phyloP scores from a whole-genome alignment of 2,797 vertebrate species.

The Rhadinocentrus ornatus region DNA sequence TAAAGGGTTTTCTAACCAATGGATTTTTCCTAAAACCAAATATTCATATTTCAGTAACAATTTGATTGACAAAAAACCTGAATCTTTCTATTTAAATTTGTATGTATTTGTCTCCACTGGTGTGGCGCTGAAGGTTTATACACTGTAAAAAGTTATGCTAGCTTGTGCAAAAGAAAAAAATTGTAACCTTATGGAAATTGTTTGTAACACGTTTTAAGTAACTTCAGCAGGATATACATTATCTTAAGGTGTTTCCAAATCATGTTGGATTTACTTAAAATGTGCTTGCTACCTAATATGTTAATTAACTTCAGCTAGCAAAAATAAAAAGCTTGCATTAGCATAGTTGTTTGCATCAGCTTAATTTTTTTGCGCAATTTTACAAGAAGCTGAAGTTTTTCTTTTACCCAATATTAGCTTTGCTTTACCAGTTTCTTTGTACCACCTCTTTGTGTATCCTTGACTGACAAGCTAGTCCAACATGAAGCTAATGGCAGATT shows the following conservation, averaged over 20 bases:
- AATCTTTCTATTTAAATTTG: constrained; percentile 78
- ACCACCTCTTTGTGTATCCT: constrained; percentile 35
- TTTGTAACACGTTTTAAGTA: constrained; percentile 56
- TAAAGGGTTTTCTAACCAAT: constrained; percentile 77
- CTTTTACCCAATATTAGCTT: constrained; percentile 27
- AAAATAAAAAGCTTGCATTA: constrained; percentile 56
- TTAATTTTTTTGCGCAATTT: constrained; percentile 38
- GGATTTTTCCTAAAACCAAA: constrained; percentile 78
- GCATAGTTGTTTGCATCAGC: constrained; percentile 48
- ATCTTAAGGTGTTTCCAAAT: constrained; percentile 28
- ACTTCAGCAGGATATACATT: constrained; percentile 44
- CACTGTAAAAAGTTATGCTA: constrained; percentile 71
- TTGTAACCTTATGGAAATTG: constrained; percentile 31
- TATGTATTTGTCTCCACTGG: constrained; percentile 76
- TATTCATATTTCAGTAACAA: constrained; percentile 62
- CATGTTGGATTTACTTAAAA: constrained; percentile 56
- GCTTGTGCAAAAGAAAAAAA: constrained; percentile 39
- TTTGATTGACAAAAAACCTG: constrained; percentile 49
- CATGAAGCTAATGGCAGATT: constrained; percentile 38
- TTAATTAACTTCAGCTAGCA: constrained; percentile 30
- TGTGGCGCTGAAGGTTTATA: constrained; percentile 74
- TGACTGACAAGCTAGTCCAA: constrained; percentile 41
- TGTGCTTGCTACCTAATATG: constrained; percentile 48
- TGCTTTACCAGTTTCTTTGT: constrained; percentile 39
- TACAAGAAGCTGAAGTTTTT: constrained; percentile 38